Conservation (phyloP, 2,113 vertebrate species). For the Nycticryphes semicollaris region DNA sequence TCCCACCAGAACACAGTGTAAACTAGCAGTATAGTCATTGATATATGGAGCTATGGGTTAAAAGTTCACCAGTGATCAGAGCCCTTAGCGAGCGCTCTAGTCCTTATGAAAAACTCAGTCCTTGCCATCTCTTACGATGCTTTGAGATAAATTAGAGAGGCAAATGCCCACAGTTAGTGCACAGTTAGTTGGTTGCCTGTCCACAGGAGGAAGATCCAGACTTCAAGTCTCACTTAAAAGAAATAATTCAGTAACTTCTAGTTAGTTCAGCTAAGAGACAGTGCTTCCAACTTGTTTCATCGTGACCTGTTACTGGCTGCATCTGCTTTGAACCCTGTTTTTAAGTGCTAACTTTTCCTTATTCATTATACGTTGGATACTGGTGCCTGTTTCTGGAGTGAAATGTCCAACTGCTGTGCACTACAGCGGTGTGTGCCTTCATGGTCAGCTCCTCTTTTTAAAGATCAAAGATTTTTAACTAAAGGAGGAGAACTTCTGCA, state of each 20-base stretch:
- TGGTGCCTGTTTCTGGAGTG: not conserved
- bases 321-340: not conserved
- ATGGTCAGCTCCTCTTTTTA: not conserved
- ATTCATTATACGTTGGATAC: not conserved
- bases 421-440: not conserved
- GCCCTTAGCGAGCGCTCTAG: not conserved
- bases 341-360: not conserved
- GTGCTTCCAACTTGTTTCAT: not conserved
- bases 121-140: not conserved
- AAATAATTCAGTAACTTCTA: not conserved
- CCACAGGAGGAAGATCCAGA: not conserved
- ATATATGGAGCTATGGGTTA: not conserved
- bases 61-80: not conserved
- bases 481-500: not conserved
- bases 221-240: not conserved
- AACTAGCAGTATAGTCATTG: not conserved
- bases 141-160: not conserved
- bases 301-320: not conserved
- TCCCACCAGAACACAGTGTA: not conserved
- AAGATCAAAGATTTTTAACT: not conserved
- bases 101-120: not conserved
- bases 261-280: not conserved
- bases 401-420: not conserved
- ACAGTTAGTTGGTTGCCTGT: not conserved
- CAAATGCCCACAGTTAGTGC: not conserved